Evolutionary conservation across 2,113 vertebrate species (phyloP).

Genomic region (Megaceryle torquata): DNA sequence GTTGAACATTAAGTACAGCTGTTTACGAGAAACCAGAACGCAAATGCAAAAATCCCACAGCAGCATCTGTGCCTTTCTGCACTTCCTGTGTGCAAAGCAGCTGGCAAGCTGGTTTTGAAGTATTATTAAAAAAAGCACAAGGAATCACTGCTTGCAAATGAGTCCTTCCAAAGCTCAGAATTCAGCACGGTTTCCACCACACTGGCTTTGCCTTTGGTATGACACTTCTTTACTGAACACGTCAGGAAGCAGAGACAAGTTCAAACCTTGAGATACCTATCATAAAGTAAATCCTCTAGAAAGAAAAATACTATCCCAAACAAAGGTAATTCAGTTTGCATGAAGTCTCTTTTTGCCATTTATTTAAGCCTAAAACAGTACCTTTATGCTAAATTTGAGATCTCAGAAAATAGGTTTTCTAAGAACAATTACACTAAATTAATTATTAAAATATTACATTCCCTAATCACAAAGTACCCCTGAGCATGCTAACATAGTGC

Average conservation of each 20-base stretch:
- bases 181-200: background rate
- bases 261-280: background rate
- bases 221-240: background rate
- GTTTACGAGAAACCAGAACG: background rate
- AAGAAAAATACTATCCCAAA: background rate
- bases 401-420: background rate
- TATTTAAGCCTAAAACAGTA: background rate
- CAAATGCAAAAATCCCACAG: background rate
- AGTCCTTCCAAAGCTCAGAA: background rate
- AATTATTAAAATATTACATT: background rate
- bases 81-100: background rate
- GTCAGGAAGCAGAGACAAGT: background rate
- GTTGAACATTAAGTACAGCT: background rate
- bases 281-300: background rate
- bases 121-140: background rate
- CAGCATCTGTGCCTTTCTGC: background rate
- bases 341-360: background rate
- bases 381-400: background rate
- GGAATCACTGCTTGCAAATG: background rate
- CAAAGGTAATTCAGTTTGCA: background rate
- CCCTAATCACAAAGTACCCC: background rate
- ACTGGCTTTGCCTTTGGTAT: background rate
- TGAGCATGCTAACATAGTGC: accelerated
- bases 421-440: background rate
- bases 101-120: background rate